Evolutionary conservation across 2,797 vertebrate genomes (phyloP).

Genomic region (Gymnodraco acuticeps): DNA sequence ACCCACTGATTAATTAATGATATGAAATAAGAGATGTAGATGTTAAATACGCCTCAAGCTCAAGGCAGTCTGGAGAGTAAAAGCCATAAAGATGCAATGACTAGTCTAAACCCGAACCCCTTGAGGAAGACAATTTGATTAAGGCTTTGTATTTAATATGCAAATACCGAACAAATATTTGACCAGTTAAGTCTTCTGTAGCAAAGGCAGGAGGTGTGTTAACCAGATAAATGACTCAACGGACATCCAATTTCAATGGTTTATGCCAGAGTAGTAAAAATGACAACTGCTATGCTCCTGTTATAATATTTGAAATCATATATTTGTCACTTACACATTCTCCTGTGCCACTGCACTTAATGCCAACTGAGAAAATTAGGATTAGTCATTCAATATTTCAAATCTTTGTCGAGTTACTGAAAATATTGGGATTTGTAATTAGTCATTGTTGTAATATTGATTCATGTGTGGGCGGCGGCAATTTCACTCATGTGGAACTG

Average conservation of each 20-base stretch:
- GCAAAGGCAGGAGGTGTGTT: conserved; percentile 52
- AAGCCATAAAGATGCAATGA: conserved; percentile 27
- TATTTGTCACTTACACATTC: conserved; percentile 33
- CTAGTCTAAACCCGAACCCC: conserved; percentile 28
- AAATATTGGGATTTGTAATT: conserved; percentile 68
- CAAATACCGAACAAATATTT: conserved; percentile 59
- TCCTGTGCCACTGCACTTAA: conserved; percentile 38
- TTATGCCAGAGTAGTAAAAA: conserved; percentile 77
- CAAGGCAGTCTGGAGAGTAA: conserved; percentile 14
- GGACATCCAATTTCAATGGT: conserved; percentile 72
- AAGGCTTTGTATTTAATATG: conserved; percentile 53
- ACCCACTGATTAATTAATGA: conserved; percentile 40
- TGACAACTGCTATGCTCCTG: conserved; percentile 54
- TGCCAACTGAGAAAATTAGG: conserved; percentile 54
- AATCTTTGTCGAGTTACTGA: conserved; percentile 47
- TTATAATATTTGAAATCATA: conserved; percentile 52
- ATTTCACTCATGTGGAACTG: conserved; percentile 57
- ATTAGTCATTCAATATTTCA: conserved; percentile 61
- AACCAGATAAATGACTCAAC: conserved; percentile 71
- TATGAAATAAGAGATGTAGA: conserved; percentile 12
- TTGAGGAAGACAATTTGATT: conserved; percentile 33
- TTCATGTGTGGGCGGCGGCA: conserved; percentile 54
- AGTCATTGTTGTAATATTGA: conserved; percentile 65
- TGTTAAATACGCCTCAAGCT: conserved; percentile 25
- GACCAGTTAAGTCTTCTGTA: conserved; percentile 28